Evolutionary conservation across 2,888 invertebrate genomes (phyloP), one percentile per base, ranked within the genome.

Genomic region (Synergus laeviventris): DNA sequence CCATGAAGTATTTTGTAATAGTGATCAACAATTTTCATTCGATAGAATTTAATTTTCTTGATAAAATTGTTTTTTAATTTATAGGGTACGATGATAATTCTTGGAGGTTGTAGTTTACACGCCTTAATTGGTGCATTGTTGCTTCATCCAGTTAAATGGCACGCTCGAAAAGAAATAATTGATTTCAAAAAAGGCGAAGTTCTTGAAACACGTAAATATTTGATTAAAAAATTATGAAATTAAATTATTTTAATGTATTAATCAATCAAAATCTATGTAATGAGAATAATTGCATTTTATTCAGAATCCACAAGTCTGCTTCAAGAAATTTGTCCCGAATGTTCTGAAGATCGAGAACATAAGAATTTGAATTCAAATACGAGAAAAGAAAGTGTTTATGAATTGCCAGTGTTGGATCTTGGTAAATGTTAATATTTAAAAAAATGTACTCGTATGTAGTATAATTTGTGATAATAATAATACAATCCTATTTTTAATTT

Each of bases 71-170:
- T 16, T 54, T 54, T 54, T 18, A 31, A 2, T 76, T 77, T 76
- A 18, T 77, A 93, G 90, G 94, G 94, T 61, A 93, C 94, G 0
- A 93, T 94, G 78, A 88, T 95, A 54, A 93, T 94, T 77, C 89
- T 95, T 74, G 93, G 93, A 70, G 94, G 92, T 3, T 90, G 94
- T 70, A 92, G 94, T 76, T 91, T 94, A 0, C 93, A 95, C 88
- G 93, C 93, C 0, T 87, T 94, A 7, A 88, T 93, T 76, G 94
- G 93, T 11, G 93, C 94, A 1, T 88, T 92, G 78, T 89, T 95
- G 76, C 91, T 95, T 61, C 94, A 95, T 84, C 95, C 95, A 21
- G 92, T 94, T 2, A 93, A 94, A 89, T 94, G 94, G 94, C 94
- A 95, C 88, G 89, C 93, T 87, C 93, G 91, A 76, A 85, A 84